Base-by-base conservation (phyloP, 2,113 vertebrate genomes). In the Hyaena hyaena region DNA sequence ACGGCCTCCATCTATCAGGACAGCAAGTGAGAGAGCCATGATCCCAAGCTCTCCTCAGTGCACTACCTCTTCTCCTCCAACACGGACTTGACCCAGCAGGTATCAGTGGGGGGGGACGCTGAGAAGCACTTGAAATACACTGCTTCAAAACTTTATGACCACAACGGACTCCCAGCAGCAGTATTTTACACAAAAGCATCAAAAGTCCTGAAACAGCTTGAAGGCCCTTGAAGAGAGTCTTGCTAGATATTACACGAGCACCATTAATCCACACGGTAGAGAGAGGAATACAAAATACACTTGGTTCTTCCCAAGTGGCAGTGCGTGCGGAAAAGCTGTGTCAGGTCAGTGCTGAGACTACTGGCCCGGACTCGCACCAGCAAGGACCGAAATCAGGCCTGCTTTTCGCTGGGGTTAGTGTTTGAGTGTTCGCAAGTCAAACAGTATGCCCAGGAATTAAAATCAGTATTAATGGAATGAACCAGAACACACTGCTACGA, bases 241-340 rank as follows among this genome's bases (percentile, higher is more conserved):
- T 11, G 9, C 0, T 66, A 11, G 73, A 8, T 3, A 24, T 48
- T 23, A 31, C 15, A 35, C 0, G 2, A 5, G 63, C 4, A 24
- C 39, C 31, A 61, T 35, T 23, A 69, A 33, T 24, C 53, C 19
- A 31, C 23, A 7, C 24, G 28, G 17, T 0, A 26, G 24, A 39
- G 35, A 39, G 23, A 68, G 31, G 77, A 76, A 33, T 19, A 88
- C 10, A 21, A 80, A 53, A 33, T n/a, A n/a, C n/a, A n/a, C 4
- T 21, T 1, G n/a, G 12, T 31, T 17, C 50, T 35, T 33, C 76
- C 55, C 45, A 55, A 28, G 39, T 16, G 21, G 19, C 10, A 8
- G 33, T 1, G 28, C 10, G 11, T 0, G 31, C 2, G 2, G 68
- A 53, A 50, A 43, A 17, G 68, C 24, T 26, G 10, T 31, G 43